phyloP scores from a whole-genome alignment of 30 jellyfish, hydroid and myxozoan genomes.

The Rhopilema esculentum region DNA sequence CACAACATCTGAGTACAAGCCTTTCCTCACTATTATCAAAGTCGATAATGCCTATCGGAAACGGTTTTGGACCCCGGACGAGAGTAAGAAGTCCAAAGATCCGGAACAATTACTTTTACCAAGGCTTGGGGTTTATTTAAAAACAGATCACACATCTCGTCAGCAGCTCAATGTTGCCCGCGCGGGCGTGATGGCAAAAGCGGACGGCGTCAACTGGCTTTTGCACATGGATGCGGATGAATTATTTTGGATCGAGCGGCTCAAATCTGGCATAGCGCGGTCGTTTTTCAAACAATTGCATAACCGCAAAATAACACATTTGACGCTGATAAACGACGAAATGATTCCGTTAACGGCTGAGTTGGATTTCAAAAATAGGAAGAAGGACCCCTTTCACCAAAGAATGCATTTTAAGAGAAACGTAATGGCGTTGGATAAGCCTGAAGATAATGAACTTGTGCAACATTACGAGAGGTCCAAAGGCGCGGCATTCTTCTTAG shows the following conservation, averaged over 20 bases:
- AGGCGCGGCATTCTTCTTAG: constrained; percentile 49
- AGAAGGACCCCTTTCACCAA: constrained; percentile 72
- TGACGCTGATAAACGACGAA: constrained; percentile 55
- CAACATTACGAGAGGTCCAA: constrained; percentile 28
- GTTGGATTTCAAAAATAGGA: constrained; percentile 41
- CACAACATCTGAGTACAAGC: constrained; percentile 30
- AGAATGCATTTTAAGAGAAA: constrained; percentile 59
- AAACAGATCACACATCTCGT: constrained; percentile 57
- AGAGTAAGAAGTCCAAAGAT: not conserved
- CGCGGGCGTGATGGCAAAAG: constrained; percentile 69
- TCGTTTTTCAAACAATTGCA: constrained; percentile 47
- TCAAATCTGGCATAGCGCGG: constrained; percentile 59
- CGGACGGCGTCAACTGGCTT: constrained; percentile 64
- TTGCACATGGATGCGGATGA: constrained; percentile 69
- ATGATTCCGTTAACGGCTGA: constrained; percentile 59
- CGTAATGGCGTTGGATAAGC: not conserved
- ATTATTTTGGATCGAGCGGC: constrained; percentile 47
- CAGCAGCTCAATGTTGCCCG: constrained; percentile 77
- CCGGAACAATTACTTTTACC: constrained; percentile 66
- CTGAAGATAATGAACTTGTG: not conserved
- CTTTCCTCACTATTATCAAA: constrained; percentile 28
- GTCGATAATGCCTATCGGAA: constrained; percentile 49
- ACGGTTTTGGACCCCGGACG: constrained; percentile 44
- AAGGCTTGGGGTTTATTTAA: constrained; percentile 44
- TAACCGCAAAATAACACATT: constrained; percentile 44